Conservation (phyloP, 2,888 invertebrate species). For the Catotricha subobsoleta region DNA sequence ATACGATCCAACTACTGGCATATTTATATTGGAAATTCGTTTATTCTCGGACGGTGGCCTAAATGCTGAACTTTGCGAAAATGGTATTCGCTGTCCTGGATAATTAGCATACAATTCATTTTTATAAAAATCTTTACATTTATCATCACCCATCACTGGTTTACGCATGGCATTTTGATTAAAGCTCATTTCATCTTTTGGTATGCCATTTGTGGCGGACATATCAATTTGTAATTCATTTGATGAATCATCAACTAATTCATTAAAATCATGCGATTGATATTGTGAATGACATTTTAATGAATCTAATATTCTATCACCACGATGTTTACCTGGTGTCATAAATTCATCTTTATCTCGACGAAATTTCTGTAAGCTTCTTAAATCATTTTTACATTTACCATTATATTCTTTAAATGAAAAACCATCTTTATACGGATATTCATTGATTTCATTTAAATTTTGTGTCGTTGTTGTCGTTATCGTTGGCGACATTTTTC, state of each 20-base stretch:
- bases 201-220: constrained; percentile 58
- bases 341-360: constrained; percentile 3
- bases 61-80: constrained; percentile 61
- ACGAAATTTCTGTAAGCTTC: neutral
- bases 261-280: constrained; percentile 57
- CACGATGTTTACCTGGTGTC: constrained; percentile 30
- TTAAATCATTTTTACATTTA: neutral
- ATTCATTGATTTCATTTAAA: constrained; percentile 26
- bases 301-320: constrained; percentile 13
- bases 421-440: constrained; percentile 43
- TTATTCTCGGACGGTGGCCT: constrained; percentile 43
- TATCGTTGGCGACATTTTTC: constrained; percentile 41
- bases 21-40: constrained; percentile 32
- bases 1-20: constrained; percentile 37
- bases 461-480: constrained; percentile 20
- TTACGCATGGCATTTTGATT: constrained; percentile 27
- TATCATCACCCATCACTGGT: constrained; percentile 32
- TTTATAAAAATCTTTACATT: constrained; percentile 22
- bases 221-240: constrained; percentile 64
- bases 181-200: constrained; percentile 33
- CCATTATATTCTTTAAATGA: constrained; percentile 28
- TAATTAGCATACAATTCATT: constrained; percentile 3
- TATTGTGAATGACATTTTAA: constrained; percentile 34
- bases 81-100: constrained; percentile 31
- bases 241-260: constrained; percentile 57